These are phyloP conservation scores for Eciton burchellii DNA, from an alignment of 1,140 invertebrate genomes.

Conservation along the genomic window DNA sequence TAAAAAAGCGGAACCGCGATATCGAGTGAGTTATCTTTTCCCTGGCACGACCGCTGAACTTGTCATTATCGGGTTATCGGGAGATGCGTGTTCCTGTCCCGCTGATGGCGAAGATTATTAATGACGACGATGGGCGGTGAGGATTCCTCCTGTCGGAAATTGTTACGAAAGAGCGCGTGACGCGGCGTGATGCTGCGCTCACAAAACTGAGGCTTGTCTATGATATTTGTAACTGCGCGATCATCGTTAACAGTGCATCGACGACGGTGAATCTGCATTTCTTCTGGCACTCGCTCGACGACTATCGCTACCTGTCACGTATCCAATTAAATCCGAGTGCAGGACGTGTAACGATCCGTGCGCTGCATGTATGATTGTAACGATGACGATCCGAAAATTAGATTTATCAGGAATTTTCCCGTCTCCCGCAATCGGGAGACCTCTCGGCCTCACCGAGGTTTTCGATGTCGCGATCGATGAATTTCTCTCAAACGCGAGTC, in stretches of 20 bases:
- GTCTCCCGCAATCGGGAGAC: neutral
- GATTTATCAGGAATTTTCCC: neutral
- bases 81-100: conserved; percentile 23
- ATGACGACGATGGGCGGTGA: conserved; percentile 1
- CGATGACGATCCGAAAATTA: neutral
- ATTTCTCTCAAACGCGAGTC: neutral
- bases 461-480: neutral
- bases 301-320: neutral
- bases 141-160: conserved; percentile 33
- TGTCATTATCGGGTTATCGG: conserved; percentile 45
- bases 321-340: neutral
- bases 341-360: neutral
- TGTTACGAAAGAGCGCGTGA: conserved; percentile 40
- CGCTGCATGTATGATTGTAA: too few species aligned
- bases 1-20: conserved; percentile 30
- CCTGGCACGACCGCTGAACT: conserved; percentile 29
- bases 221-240: conserved; percentile 25
- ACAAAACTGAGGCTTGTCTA: neutral
- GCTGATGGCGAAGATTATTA: conserved; percentile 32
- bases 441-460: neutral
- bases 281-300: neutral
- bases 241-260: neutral
- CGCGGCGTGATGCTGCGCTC: conserved; percentile 15
- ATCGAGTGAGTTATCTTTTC: conserved; percentile 48
- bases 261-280: neutral